Conservation (phyloP, 2,113 vertebrate genomes). For the Trematocara marginatum region DNA sequence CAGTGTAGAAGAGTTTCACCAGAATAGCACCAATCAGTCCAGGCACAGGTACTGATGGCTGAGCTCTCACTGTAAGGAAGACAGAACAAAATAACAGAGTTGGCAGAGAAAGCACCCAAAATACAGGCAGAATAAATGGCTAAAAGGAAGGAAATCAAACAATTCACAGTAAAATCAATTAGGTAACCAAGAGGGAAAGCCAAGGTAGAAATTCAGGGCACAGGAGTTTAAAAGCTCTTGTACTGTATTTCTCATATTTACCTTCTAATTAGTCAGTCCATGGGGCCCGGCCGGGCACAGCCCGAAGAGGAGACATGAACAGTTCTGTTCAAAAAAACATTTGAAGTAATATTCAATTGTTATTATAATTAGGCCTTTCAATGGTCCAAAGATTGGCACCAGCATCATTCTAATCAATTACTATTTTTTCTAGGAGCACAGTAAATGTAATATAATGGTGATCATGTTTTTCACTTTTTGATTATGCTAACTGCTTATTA, state of each 20-base stretch:
- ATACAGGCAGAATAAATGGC: neutral
- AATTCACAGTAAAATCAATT: neutral
- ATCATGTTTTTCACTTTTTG: no score
- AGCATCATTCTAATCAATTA: no score
- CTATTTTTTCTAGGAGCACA: no score
- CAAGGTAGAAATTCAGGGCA: neutral
- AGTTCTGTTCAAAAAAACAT: no score
- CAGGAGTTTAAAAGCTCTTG: fast-evolving
- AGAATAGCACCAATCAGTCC: neutral
- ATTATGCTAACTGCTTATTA: no score
- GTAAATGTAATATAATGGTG: no score
- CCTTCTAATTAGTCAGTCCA: neutral
- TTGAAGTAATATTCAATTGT: no score
- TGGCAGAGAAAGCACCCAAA: neutral
- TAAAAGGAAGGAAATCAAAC: neutral
- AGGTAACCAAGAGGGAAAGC: neutral
- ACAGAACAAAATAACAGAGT: neutral
- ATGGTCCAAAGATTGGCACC: no score
- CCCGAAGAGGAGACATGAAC: no score
- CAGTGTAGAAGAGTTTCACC: neutral
- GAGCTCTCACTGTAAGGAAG: neutral
- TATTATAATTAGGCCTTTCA: no score
- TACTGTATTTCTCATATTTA: fast-evolving
- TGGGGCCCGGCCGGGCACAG: no score
- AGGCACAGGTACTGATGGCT: neutral